Base-by-base conservation (phyloP, 35 echinoderm and acorn worm genomes). In the Ophiothrix spiculata region DNA sequence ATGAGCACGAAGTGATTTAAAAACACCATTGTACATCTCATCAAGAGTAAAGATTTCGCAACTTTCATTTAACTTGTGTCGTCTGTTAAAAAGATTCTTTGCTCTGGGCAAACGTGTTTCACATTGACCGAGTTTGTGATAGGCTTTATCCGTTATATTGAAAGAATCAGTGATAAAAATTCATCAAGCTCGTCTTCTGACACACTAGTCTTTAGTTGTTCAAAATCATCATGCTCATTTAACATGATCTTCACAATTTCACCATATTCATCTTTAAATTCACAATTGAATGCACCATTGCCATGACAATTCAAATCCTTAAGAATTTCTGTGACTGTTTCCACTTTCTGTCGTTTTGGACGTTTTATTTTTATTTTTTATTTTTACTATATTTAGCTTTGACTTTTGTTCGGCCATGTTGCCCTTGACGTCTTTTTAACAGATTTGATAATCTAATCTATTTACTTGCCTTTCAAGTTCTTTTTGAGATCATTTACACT, bases 1-100 rank as follows among this genome's bases (percentile, higher is more conserved):
- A 37, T 77, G 37, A n/a, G 75, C 42, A 76, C 35, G 77, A 10
- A 90, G 45, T 25, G 88, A 90, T 34, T 23, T 74, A 23, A 79
- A 84, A 31, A 90, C 88, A 78, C 88, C 88, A 19, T 78, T 36
- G 79, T 60, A 90, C 17, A 4, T 1, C 39, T 90, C 74, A n/a
- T n/a, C n/a, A n/a, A n/a, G n/a, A n/a, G n/a, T n/a, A n/a, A n/a
- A n/a, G n/a, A n/a, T n/a, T n/a, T n/a, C n/a, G n/a, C n/a, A n/a
- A n/a, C n/a, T n/a, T n/a, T n/a, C n/a, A n/a, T n/a, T n/a, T n/a
- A n/a, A n/a, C n/a, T n/a, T n/a, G n/a, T n/a, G n/a, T n/a, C n/a
- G n/a, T n/a, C n/a, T n/a, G n/a, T n/a, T n/a, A n/a, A n/a, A n/a
- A n/a, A n/a, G n/a, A n/a, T n/a, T n/a, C n/a, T n/a, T n/a, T n/a